Conservation (phyloP, 2,888 invertebrate genomes). For the Eupithecia tripunctaria region DNA sequence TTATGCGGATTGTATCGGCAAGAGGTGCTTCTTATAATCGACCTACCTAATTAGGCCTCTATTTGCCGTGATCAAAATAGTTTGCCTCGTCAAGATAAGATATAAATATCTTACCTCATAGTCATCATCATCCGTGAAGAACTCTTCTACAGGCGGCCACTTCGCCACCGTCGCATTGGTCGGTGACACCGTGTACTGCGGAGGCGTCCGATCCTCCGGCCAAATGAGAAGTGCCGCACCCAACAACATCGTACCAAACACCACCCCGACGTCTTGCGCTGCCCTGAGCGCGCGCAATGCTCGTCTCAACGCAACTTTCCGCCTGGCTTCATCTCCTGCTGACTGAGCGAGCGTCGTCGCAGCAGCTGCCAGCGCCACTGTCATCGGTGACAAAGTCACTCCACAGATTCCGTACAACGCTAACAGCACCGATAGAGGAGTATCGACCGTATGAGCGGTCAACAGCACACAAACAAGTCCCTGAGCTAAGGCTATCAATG, state of each 20-base stretch:
- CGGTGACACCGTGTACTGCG: slow-evolving; percentile 70
- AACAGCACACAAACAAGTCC: slow-evolving; percentile 85
- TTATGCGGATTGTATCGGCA: too few relatives aligned
- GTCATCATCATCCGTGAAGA: slow-evolving; percentile 83
- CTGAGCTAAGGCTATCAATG: slow-evolving; percentile 79
- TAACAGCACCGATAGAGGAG: slow-evolving; percentile 68
- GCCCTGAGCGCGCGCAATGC: slow-evolving; percentile 73
- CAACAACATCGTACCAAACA: slow-evolving; percentile 71
- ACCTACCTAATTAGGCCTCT: too few relatives aligned
- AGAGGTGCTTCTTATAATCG: too few relatives aligned
- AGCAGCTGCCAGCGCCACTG: slow-evolving; percentile 83
- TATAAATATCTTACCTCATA: slow-evolving; percentile 70
- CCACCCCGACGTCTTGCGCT: slow-evolving; percentile 77
- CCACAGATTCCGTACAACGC: slow-evolving; percentile 82
- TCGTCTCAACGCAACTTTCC: slow-evolving; percentile 72
- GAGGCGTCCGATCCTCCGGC: slow-evolving; percentile 75
- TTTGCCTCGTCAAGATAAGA: too few relatives aligned
- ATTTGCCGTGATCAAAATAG: too few relatives aligned
- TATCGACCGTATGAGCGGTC: slow-evolving; percentile 81
- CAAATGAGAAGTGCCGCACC: slow-evolving; percentile 80
- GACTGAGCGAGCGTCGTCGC: slow-evolving; percentile 85
- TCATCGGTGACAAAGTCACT: slow-evolving; percentile 83
- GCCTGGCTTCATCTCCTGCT: slow-evolving; percentile 73
- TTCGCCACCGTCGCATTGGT: slow-evolving; percentile 69
- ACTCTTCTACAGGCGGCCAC: slow-evolving; percentile 78